Conservation (phyloP, 1,140 invertebrate genomes). For the Heliconius hewitsoni region DNA sequence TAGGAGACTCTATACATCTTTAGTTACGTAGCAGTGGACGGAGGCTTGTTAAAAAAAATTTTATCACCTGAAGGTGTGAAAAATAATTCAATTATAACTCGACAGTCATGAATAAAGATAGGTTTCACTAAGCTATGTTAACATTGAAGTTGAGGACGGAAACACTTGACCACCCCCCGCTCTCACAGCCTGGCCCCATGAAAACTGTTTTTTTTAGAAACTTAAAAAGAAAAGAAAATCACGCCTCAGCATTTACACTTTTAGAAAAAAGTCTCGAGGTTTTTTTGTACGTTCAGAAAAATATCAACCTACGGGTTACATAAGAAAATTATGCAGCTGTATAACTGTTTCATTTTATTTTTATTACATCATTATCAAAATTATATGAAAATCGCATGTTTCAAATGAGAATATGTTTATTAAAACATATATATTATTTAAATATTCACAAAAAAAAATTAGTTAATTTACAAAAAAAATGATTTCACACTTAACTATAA, state of each 20-base stretch:
- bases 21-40: neutral
- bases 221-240: conserved; percentile 39
- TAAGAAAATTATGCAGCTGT: neutral
- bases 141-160: conserved; percentile 40
- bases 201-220: conserved; percentile 39
- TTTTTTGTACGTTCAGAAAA: conserved; percentile 10
- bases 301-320: neutral
- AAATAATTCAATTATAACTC: conserved; percentile 43
- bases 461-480: neutral
- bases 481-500: neutral
- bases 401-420: neutral
- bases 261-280: conserved; percentile 32
- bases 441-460: neutral
- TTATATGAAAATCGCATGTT: neutral
- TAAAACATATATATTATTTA: neutral
- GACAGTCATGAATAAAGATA: conserved; percentile 42
- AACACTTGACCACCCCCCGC: conserved; percentile 41
- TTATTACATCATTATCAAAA: neutral
- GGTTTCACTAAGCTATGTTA: conserved; percentile 42
- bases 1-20: neutral
- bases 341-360: neutral
- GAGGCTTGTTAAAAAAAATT: neutral
- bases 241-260: conserved; percentile 32
- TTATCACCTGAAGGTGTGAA: conserved; percentile 36
- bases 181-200: conserved; percentile 28